Conservation (phyloP, 2,113 vertebrate genomes). For the Dinomys branickii region DNA sequence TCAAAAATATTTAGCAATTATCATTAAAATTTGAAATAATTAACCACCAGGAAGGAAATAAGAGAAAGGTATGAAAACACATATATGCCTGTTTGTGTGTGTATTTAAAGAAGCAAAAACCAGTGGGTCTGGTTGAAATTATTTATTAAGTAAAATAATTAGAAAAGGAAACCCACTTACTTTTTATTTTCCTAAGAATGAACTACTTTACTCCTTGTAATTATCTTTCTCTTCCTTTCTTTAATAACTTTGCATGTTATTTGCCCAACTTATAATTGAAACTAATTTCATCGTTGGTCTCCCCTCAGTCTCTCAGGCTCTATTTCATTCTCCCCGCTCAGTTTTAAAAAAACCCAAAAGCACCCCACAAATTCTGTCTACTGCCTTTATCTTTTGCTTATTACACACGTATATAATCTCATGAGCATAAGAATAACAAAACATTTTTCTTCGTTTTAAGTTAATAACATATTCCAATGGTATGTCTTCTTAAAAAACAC, state of each 20-base stretch:
- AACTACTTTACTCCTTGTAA: not conserved
- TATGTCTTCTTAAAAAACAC: not conserved
- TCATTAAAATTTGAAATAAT: not conserved
- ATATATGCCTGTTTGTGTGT: not conserved
- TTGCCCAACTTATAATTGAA: not conserved
- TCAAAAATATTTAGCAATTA: not conserved
- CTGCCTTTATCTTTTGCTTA: not conserved
- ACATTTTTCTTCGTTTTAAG: not conserved
- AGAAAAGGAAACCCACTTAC: not conserved
- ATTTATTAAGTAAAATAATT: constrained; percentile 26
- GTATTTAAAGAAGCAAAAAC: not conserved
- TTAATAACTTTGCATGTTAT: not conserved
- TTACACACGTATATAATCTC: not conserved
- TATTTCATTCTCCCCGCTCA: not conserved
- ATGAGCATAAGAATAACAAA: not conserved
- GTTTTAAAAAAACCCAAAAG: not conserved
- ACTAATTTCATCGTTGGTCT: not conserved
- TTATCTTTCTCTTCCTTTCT: not conserved
- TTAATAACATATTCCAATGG: not conserved
- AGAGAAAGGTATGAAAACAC: not conserved
- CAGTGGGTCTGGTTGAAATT: not conserved
- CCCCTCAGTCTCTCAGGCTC: not conserved
- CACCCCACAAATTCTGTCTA: not conserved
- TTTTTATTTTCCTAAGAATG: not conserved
- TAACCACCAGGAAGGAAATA: not conserved